These are phyloP conservation scores for Dendrolimus punctatus DNA, from an alignment of 1,140 invertebrate genomes.

Conservation along the genomic window DNA sequence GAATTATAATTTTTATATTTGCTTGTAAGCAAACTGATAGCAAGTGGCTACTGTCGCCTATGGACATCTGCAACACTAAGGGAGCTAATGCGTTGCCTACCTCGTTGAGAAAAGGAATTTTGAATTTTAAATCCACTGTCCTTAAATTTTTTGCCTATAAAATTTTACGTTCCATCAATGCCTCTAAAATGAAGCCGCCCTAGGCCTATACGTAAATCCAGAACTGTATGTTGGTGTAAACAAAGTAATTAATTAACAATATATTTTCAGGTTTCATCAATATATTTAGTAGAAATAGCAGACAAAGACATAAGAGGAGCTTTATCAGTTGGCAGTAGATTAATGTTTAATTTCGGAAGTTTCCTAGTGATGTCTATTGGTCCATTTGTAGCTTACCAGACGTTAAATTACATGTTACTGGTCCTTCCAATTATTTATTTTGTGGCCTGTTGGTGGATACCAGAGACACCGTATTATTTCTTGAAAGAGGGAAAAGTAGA, in stretches of 20 bases:
- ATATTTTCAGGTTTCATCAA: conserved; percentile 47
- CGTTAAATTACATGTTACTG: conserved; percentile 53
- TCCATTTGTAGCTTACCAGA: conserved; percentile 59
- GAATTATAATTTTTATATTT: too few relatives aligned
- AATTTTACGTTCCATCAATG: too few relatives aligned
- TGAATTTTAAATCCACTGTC: too few relatives aligned
- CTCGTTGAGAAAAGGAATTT: too few relatives aligned
- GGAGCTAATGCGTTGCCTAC: too few relatives aligned
- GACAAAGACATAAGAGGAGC: conserved; percentile 75
- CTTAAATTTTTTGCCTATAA: too few relatives aligned
- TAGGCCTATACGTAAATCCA: too few relatives aligned
- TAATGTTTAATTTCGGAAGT: conserved; percentile 76
- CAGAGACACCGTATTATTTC: conserved; percentile 82
- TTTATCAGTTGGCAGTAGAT: conserved; percentile 75
- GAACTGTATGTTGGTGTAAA: too few relatives aligned
- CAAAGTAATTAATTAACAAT: background rate
- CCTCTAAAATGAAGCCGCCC: too few relatives aligned
- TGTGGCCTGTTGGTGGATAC: conserved; percentile 75
- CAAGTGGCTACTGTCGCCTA: too few relatives aligned
- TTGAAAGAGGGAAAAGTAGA: conserved; percentile 66
- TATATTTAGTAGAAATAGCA: conserved; percentile 79
- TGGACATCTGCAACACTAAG: too few relatives aligned
- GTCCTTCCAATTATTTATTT: conserved; percentile 67
- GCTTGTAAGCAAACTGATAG: too few relatives aligned
- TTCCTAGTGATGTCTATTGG: conserved; percentile 68